These are phyloP conservation scores for Phainopepla nitens DNA, from an alignment of 2,113 vertebrate genomes.

Conservation along the genomic window DNA sequence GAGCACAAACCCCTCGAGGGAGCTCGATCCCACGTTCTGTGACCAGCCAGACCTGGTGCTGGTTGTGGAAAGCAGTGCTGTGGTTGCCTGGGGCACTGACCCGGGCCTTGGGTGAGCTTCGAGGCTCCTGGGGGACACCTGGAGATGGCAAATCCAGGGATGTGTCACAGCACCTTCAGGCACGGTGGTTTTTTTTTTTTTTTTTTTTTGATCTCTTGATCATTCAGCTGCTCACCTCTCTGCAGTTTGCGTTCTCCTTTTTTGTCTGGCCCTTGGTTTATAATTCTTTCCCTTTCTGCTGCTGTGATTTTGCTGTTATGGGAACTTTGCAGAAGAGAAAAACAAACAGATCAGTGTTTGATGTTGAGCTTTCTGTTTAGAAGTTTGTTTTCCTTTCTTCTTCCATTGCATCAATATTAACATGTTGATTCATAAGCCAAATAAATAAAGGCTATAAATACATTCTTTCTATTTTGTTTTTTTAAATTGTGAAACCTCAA, in stretches of 20 bases:
- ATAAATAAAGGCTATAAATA: constrained; percentile 44
- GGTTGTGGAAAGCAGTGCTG: background rate
- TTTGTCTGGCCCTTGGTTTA: background rate
- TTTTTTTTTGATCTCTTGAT: no score
- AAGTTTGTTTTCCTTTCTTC: constrained; percentile 57
- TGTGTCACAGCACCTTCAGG: background rate
- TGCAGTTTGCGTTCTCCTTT: background rate
- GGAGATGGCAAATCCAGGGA: background rate
- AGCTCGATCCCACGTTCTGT: background rate
- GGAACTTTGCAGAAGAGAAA: constrained; percentile 18
- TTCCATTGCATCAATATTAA: constrained; percentile 54
- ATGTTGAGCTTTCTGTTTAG: constrained; percentile 13
- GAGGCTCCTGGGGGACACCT: background rate
- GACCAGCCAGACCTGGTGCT: rapidly evolving
- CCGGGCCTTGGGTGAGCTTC: background rate
- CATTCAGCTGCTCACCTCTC: background rate
- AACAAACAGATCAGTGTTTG: constrained; percentile 49
- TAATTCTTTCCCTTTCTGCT: background rate
- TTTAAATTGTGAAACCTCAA: background rate
- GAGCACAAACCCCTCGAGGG: rapidly evolving
- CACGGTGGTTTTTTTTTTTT: no score
- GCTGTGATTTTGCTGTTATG: background rate
- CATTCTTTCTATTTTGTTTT: background rate
- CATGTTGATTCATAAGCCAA: constrained; percentile 43
- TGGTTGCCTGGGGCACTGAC: background rate